These are phyloP conservation scores for Poeciliopsis occidentalis DNA, from an alignment of 2,113 vertebrate genomes.

Conservation along the genomic window DNA sequence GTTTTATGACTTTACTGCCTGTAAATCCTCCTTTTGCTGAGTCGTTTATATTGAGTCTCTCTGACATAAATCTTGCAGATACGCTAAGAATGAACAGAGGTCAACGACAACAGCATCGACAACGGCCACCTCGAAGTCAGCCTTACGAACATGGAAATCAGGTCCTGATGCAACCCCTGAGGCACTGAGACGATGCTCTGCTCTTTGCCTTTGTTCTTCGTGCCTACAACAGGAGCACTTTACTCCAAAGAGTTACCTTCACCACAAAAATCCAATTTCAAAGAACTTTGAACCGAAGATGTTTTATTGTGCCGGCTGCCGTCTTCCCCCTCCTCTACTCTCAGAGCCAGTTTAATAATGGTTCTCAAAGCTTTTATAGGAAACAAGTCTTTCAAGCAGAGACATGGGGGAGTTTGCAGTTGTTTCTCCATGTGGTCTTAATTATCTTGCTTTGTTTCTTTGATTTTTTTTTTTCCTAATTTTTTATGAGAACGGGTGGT, in stretches of 20 bases:
- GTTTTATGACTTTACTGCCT: background rate
- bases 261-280: slow-evolving; percentile 70
- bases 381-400: slow-evolving; percentile 73
- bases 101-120: slow-evolving; percentile 65
- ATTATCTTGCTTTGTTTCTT: slow-evolving; percentile 14
- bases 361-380: slow-evolving; percentile 67
- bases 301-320: slow-evolving; percentile 54
- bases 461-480: slow-evolving; percentile 12
- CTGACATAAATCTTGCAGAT: slow-evolving; percentile 73
- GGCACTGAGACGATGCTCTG: slow-evolving; percentile 84
- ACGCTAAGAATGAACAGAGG: slow-evolving; percentile 91
- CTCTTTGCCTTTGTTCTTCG: slow-evolving; percentile 93
- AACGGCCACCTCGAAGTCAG: slow-evolving; percentile 33
- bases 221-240: slow-evolving; percentile 96
- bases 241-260: slow-evolving; percentile 96
- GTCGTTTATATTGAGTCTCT: background rate
- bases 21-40: background rate
- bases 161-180: slow-evolving; percentile 93
- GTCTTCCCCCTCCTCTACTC: slow-evolving; percentile 50
- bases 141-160: slow-evolving; percentile 83
- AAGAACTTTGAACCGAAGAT: slow-evolving; percentile 63
- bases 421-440: slow-evolving; percentile 58
- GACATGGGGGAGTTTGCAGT: slow-evolving; percentile 65
- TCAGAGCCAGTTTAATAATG: slow-evolving; percentile 57
- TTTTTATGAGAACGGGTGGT: slow-evolving; percentile 17